Percentiles rank a stretch among this genome's conserved stretches.
These are phyloP conservation scores for Holcopasites calliopsidis DNA, from an alignment of 1,140 invertebrate species.

Conservation along the genomic window DNA sequence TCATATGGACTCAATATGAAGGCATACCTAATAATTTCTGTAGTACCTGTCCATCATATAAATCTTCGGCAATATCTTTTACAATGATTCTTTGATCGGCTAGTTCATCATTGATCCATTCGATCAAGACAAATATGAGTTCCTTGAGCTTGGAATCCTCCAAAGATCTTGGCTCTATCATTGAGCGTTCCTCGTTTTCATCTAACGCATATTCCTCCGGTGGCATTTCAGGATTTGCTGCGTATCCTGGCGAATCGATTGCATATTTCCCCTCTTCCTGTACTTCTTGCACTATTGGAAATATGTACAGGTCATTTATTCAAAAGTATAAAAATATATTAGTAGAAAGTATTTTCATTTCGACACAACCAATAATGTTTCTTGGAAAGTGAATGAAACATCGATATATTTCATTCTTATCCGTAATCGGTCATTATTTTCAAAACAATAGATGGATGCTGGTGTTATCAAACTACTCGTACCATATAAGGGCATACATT, in stretches of 20 bases:
- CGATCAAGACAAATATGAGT: conserved; percentile 93
- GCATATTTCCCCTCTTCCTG: conserved; percentile 98
- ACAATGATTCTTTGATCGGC: conserved; percentile 98
- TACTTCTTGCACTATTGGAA: conserved; percentile 92
- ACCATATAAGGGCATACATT: conserved; percentile 49
- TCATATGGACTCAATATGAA: not conserved
- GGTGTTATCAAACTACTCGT: not conserved
- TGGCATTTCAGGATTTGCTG: conserved; percentile 90
- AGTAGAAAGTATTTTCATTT: no score
- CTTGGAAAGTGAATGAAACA: not conserved
- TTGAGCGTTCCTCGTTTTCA: conserved; percentile 97
- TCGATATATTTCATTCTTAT: no score
- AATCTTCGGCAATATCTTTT: conserved; percentile 97
- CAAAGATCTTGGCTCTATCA: conserved; percentile 93
- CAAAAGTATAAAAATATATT: not conserved
- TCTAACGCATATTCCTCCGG: conserved; percentile 95
- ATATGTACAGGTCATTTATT: no score
- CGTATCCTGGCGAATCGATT: conserved; percentile 96
- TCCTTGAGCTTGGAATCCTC: conserved; percentile 94
- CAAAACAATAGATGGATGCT: not conserved
- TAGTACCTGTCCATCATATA: conserved; percentile 99
- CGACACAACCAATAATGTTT: no score
- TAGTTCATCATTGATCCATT: conserved; percentile 99
- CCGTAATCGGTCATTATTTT: no score
- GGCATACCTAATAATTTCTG: conserved; percentile 94